Evolutionary conservation across 2,888 invertebrate genomes (phyloP), one percentile per base, ranked within the genome.

Genomic region (Oligia strigilis): DNA sequence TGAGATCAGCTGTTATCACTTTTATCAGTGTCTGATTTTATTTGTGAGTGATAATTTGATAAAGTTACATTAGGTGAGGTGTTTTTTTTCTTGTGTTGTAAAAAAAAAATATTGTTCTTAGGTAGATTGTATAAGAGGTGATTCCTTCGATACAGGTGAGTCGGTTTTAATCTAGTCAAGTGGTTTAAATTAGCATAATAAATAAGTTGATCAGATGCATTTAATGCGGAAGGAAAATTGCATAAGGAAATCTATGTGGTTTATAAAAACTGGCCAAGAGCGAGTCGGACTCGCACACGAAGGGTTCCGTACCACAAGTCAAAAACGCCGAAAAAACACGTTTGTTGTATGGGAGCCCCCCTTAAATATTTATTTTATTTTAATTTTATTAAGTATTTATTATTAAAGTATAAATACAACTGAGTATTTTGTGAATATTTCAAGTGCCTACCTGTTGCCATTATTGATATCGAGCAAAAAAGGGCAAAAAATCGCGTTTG

Each of bases 1-100:
- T 23, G 60, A 64, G 75, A 75, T 52, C 73, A 78, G 81, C 62
- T 69, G 81, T 67, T 75, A 75, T 40, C 77, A 17, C n/a, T 85
- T 55, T 55, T 76, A 74, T 81, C 75, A 80, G 82, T 81, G 78
- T 2, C 4, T 49, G 14, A 58, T 40, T 71, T 64, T 23, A 58
- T 64, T 49, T 46, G 23, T 62, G 36, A 19, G 52, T 40, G 58
- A 64, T 65, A 66, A 5, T 55, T 71, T 17, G n/a, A 66, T 80
- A 72, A 75, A 73, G 11, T 62, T 29, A 11, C 36, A 2, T 64
- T 49, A 71, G 40, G 69, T 60, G 69, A 62, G 55, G 23, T 23
- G 52, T 23, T 4, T 40, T 14, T 55, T 60, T 43, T n/a, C 5
- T 1, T 1, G 58, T 60, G 0, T 2, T 29, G 9, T 40, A 0